Evolutionary conservation across 2,888 invertebrate species (phyloP), one percentile per base, ranked within the genome.

Genomic region (Oscheius sp.): DNA sequence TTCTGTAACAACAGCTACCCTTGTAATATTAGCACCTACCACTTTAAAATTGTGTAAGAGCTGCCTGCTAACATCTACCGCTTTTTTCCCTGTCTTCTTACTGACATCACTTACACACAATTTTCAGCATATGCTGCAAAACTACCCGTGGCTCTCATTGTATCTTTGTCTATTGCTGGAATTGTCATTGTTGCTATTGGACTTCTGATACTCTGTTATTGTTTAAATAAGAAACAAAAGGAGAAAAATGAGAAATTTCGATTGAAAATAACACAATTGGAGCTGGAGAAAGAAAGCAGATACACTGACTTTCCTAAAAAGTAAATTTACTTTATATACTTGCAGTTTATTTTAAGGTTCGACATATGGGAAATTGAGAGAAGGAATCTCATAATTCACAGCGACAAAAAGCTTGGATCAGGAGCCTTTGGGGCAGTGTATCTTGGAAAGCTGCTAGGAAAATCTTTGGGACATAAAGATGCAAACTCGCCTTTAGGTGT

Each of bases 311-410:
- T 84, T 24, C 84, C 84, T 1, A 73, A 78, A 32, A 80, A 73
- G 74, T 77, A 28, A 44, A 68, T 66, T 33, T 45, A 30, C 26
- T n/a, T 41, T 5, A 17, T 47, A 14, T 30, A 22, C 38, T 49
- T 57, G n/a, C 20, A 14, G 5, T 22, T 38, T 22, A 38, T 1
- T 51, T 14, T 12, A 28, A 78, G 78, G 63, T 67, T 74, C 41
- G 83, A 85, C 51, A 71, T 80, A 9, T 85, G 85, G 85, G 85
- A 85, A 61, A 69, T 85, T 41, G 85, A 85, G 30, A 72, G 85
- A n/a, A 71, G 84, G 22, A 84, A 84, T 54, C 68, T 85, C 36
- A 78, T 85, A 12, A 82, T 85, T 49, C 76, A 85, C 65, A 75
- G 79, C 38, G 84, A 83, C 50, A 80, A 80, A 51, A 80, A 80